phyloP scores from a whole-genome alignment of 1,140 invertebrate species.

The Drosophila equinoxialis region DNA sequence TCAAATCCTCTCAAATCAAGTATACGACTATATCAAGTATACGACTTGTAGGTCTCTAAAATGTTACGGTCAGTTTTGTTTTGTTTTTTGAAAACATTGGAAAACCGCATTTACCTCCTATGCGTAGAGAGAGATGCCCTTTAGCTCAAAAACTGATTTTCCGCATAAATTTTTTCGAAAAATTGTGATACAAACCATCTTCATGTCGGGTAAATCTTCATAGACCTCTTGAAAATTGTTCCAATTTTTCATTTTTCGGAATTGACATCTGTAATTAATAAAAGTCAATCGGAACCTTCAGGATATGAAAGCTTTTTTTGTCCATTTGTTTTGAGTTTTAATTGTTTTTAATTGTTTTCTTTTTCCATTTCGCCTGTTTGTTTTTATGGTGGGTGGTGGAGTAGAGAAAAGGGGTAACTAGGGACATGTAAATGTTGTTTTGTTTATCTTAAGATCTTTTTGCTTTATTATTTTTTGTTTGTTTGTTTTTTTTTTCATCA shows the following conservation, averaged over 20 bases:
- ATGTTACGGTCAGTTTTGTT: no score
- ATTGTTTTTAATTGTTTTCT: background rate
- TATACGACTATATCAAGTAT: background rate
- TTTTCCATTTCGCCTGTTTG: background rate
- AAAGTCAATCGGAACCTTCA: background rate
- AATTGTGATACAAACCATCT: no score
- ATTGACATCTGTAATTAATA: background rate
- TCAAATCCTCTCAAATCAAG: no score
- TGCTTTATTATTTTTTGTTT: background rate
- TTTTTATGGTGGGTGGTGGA: no score
- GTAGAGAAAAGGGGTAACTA: background rate
- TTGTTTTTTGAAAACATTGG: no score
- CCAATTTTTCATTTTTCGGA: no score
- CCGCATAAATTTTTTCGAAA: no score
- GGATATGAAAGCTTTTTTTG: background rate
- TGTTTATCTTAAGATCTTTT: conserved; percentile 1
- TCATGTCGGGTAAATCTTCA: no score
- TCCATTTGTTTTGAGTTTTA: conserved; percentile 6
- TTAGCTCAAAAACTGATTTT: no score
- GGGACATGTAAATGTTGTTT: background rate
- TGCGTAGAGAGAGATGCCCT: no score
- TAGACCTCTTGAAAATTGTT: no score
- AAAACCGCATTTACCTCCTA: no score
- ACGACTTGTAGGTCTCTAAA: background rate
- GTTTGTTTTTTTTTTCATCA: background rate